These are phyloP conservation scores for Petrophora chlorosata DNA, from an alignment of 2,888 invertebrate species.

Conservation along the genomic window DNA sequence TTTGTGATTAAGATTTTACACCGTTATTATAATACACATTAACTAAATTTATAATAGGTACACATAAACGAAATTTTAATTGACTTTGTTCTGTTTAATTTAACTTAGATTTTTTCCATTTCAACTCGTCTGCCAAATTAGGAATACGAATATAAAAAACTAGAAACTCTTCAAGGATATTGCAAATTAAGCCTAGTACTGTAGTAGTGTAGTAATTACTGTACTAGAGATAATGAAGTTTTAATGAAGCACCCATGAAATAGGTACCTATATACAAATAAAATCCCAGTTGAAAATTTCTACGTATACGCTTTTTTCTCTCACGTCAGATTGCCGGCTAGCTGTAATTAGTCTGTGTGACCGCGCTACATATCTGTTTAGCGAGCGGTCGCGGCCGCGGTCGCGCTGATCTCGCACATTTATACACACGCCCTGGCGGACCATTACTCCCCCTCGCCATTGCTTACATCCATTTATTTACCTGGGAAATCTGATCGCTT, in stretches of 20 bases:
- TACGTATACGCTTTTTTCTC: conserved; percentile 9
- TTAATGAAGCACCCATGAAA: too few species aligned
- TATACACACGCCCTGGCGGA: conserved; percentile 42
- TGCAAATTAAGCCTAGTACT: too few species aligned
- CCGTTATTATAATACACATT: too few species aligned
- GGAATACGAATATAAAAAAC: too few species aligned
- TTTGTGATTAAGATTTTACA: conserved; percentile 52
- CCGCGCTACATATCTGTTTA: conserved; percentile 53
- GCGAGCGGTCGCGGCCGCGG: conserved; percentile 38
- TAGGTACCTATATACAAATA: too few species aligned
- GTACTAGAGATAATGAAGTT: too few species aligned
- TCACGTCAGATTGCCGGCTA: conserved; percentile 43
- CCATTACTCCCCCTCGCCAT: conserved; percentile 49
- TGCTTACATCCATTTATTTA: conserved; percentile 45
- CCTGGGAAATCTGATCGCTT: conserved; percentile 40
- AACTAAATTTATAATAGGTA: conserved; percentile 22
- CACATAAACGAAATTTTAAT: too few species aligned
- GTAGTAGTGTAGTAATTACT: too few species aligned
- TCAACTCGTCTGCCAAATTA: conserved; percentile 22
- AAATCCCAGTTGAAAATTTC: background rate
- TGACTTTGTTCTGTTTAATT: conserved; percentile 37
- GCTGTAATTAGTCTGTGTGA: conserved; percentile 53
- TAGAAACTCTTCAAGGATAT: too few species aligned
- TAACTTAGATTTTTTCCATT: conserved; percentile 24
- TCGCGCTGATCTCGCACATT: conserved; percentile 51